Conservation (phyloP, 2,888 invertebrate species). For the Silvanus unidentatus region DNA sequence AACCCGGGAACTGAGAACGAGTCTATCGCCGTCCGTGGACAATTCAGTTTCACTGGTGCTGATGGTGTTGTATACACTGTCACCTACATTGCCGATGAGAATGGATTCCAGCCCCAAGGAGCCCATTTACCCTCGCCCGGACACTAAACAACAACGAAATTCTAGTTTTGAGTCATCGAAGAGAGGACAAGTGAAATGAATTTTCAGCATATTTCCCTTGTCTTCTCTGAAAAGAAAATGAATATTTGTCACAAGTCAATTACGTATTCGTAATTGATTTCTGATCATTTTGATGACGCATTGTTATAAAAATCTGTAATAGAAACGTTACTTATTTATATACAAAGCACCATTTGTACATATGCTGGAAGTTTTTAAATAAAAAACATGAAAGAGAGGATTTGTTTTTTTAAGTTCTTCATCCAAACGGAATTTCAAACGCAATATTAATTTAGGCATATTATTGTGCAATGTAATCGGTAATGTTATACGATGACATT, state of each 20-base stretch:
- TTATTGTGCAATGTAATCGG: constrained; percentile 14
- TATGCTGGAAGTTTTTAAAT: neutral
- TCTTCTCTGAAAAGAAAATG: neutral
- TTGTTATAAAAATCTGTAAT: neutral
- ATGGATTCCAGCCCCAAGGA: constrained; percentile 53
- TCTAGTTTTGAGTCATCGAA: neutral
- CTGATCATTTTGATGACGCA: neutral
- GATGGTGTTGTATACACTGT: constrained; percentile 60
- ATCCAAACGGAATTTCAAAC: constrained; percentile 1
- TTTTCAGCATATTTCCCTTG: neutral
- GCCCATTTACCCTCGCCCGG: constrained; percentile 42
- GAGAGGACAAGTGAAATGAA: neutral
- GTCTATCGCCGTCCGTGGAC: constrained; percentile 57
- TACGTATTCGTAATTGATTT: neutral
- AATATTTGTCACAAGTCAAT: neutral
- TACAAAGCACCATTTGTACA: constrained; percentile 1
- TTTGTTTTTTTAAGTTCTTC: neutral
- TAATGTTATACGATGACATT: constrained; percentile 16
- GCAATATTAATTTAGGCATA: constrained; percentile 14
- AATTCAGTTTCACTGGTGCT: constrained; percentile 55
- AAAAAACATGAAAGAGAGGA: neutral
- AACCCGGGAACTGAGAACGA: constrained; percentile 60
- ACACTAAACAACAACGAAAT: neutral
- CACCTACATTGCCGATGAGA: constrained; percentile 56
- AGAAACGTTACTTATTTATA: neutral